Conservation (phyloP, 2,888 invertebrate genomes). For the Matsumyia berberina region DNA sequence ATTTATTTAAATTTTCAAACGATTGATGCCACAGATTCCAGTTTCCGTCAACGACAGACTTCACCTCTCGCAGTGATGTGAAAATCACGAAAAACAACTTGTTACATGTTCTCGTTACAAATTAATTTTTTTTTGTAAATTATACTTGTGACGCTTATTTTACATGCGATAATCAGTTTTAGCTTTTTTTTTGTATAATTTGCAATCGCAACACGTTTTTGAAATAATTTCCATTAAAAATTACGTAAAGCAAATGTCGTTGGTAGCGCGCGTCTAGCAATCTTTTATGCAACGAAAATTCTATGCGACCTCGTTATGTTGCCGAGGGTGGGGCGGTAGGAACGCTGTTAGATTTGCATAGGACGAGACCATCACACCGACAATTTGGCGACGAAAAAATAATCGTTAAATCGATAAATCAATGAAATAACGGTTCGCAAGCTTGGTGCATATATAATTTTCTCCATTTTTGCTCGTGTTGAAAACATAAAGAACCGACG, state of each 20-base stretch:
- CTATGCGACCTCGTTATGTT: conserved; percentile 45
- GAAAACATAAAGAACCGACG: not conserved
- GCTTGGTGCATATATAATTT: conserved; percentile 22
- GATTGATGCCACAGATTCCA: conserved; percentile 23
- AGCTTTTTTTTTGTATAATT: conserved; percentile 30
- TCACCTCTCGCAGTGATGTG: not conserved
- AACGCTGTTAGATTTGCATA: conserved; percentile 59
- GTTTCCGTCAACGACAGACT: conserved; percentile 28
- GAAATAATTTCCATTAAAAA: conserved; percentile 24
- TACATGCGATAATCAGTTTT: not conserved
- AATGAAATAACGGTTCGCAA: conserved; percentile 53
- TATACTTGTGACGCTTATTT: no score
- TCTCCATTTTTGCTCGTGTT: conserved; percentile 49
- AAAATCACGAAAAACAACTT: conserved; percentile 49
- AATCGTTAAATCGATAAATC: conserved; percentile 56
- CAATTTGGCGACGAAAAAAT: not conserved
- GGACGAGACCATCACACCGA: not conserved
- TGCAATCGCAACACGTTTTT: conserved; percentile 47
- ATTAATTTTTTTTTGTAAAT: conserved; percentile 9
- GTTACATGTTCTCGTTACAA: conserved; percentile 34
- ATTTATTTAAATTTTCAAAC: conserved; percentile 38
- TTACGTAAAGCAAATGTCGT: conserved; percentile 21
- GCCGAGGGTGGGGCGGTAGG: not conserved
- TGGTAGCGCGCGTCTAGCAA: not conserved
- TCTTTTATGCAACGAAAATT: conserved; percentile 59